Evolutionary conservation across 1,140 invertebrate genomes (phyloP).

Genomic region (Drosophila jambulina): DNA sequence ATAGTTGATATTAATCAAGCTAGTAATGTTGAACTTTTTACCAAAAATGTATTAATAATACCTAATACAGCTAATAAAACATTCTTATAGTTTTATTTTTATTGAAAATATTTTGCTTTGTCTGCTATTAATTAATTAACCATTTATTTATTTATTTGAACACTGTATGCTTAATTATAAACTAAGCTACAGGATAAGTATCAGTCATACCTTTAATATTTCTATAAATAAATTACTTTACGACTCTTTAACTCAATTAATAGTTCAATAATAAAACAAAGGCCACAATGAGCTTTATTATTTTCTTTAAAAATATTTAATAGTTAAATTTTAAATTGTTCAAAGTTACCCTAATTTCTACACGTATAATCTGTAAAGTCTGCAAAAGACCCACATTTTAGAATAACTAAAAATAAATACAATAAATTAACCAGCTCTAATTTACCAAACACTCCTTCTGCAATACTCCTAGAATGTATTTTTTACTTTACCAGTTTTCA

Average conservation of each 20-base stretch:
- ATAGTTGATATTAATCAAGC: too few species aligned
- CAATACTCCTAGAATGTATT: slow-evolving; percentile 26
- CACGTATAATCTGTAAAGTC: too few species aligned
- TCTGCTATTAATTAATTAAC: too few species aligned
- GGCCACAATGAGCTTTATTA: background rate
- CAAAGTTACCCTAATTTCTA: background rate
- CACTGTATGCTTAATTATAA: too few species aligned
- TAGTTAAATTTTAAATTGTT: background rate
- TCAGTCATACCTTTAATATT: too few species aligned
- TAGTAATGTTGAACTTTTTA: too few species aligned
- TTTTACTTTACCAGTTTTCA: slow-evolving; percentile 13
- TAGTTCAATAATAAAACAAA: background rate
- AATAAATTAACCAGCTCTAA: background rate
- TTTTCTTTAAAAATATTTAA: background rate
- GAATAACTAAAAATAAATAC: background rate
- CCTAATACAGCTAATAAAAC: too few species aligned
- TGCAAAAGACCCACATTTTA: background rate
- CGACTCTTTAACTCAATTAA: background rate
- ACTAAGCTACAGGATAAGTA: too few species aligned
- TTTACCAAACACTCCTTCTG: background rate
- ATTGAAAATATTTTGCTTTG: too few species aligned
- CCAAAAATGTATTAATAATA: too few species aligned
- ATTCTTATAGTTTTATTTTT: background rate
- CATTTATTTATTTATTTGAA: too few species aligned
- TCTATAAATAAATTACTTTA: background rate